Conservation (phyloP, 2,888 invertebrate genomes). For the Polydrusus cervinus region DNA sequence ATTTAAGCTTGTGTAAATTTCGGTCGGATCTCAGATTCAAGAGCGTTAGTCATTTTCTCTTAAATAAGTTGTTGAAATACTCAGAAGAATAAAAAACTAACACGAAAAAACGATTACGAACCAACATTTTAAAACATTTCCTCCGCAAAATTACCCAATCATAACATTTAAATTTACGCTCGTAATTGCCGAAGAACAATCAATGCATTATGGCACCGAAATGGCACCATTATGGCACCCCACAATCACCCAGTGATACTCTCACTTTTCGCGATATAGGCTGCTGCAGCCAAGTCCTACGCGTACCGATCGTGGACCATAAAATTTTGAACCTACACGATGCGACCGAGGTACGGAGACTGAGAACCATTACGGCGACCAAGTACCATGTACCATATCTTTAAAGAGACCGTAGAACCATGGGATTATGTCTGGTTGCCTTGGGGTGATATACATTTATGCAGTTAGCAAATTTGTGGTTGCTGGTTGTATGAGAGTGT, state of each 20-base stretch:
- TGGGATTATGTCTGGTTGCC: background rate
- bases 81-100: no score
- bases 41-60: no score
- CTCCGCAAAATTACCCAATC: no score
- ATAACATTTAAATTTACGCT: no score
- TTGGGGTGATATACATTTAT: slow-evolving; percentile 10
- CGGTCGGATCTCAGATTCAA: no score
- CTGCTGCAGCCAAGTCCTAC: background rate
- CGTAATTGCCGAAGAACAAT: background rate
- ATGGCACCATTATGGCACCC: no score
- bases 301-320: slow-evolving; percentile 8
- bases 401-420: slow-evolving; percentile 6
- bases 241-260: slow-evolving; percentile 9
- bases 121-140: no score
- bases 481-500: background rate
- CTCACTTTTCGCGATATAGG: slow-evolving; percentile 37
- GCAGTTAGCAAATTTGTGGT: slow-evolving; percentile 1
- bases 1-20: no score
- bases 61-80: no score
- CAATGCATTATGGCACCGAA: slow-evolving; percentile 22
- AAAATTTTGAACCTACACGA: slow-evolving; percentile 20
- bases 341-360: slow-evolving; percentile 41
- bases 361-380: slow-evolving; percentile 32
- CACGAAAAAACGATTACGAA: no score
- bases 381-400: slow-evolving; percentile 39